A percentile compares a stretch with the other conserved stretches of the same genome.
Conservation (phyloP, 2,113 vertebrate genomes). For the Collichthys lucidus region DNA sequence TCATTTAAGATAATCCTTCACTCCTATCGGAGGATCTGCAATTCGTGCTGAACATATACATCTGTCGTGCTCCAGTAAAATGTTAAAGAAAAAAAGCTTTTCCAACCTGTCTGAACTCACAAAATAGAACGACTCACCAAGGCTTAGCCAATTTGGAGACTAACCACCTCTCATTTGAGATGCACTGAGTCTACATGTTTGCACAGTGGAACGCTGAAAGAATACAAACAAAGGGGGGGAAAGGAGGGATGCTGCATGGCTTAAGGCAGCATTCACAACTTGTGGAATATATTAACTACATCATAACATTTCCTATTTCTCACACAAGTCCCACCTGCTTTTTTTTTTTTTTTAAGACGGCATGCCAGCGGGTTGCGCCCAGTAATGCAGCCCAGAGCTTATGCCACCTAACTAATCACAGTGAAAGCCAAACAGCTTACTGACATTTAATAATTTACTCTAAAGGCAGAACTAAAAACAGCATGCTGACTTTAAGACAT, state of each 20-base stretch:
- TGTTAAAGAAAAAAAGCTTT: slow-evolving; percentile 1
- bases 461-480: slow-evolving; percentile 46
- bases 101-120: not conserved
- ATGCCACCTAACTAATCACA: slow-evolving; percentile 21
- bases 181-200: not conserved
- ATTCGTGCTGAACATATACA: not conserved
- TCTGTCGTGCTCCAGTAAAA: not conserved
- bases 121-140: not conserved
- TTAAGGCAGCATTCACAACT: slow-evolving; percentile 36
- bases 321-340: not conserved
- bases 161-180: not conserved
- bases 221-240: slow-evolving; percentile 10
- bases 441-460: slow-evolving; percentile 59
- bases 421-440: slow-evolving; percentile 37
- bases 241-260: not conserved
- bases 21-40: not conserved
- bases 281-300: slow-evolving; percentile 30
- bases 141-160: not conserved
- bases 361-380: not conserved
- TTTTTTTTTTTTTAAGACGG: not conserved
- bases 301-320: slow-evolving; percentile 29
- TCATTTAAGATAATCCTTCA: not conserved
- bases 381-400: slow-evolving; percentile 6
- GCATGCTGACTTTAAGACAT: slow-evolving; percentile 47
- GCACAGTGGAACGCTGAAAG: slow-evolving; percentile 9